A percentile compares a stretch with the other conserved stretches of the same genome.
phyloP scores from a whole-genome alignment of 2,113 vertebrate species.

The Anguilla rostrata region DNA sequence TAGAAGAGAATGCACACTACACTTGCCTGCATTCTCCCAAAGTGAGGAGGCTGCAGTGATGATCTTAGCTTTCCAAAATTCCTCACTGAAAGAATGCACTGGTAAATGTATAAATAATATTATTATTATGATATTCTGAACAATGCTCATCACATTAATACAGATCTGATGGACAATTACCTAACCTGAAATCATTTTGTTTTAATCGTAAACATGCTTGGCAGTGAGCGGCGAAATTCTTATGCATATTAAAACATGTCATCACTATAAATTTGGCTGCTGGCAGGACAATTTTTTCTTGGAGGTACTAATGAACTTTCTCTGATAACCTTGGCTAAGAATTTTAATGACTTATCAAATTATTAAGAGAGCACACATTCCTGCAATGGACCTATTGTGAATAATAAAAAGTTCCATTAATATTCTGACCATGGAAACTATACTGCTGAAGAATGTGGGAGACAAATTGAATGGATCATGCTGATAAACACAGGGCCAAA shows the following conservation, averaged over 20 bases:
- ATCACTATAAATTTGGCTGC: neutral
- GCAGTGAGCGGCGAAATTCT: neutral
- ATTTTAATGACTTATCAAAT: neutral
- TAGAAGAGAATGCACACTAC: too few species aligned
- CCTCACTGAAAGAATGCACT: neutral
- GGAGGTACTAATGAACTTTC: neutral
- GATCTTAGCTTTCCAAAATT: too few species aligned
- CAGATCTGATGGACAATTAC: neutral
- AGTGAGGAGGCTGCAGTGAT: too few species aligned
- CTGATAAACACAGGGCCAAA: neutral
- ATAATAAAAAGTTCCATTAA: neutral
- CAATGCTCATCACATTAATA: neutral
- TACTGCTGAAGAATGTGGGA: neutral
- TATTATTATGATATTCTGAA: neutral
- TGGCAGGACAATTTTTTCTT: neutral
- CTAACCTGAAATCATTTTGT: neutral
- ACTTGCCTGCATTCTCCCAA: too few species aligned
- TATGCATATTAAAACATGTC: neutral
- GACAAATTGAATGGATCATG: neutral
- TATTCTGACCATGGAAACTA: neutral
- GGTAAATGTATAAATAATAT: too few species aligned
- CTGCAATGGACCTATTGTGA: neutral
- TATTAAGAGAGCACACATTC: neutral
- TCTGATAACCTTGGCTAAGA: neutral
- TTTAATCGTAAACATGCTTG: neutral